Percentiles rank a stretch among this genome's conserved stretches.
Conservation (phyloP, 2,888 invertebrate genomes). For the Lasius platythorax region DNA sequence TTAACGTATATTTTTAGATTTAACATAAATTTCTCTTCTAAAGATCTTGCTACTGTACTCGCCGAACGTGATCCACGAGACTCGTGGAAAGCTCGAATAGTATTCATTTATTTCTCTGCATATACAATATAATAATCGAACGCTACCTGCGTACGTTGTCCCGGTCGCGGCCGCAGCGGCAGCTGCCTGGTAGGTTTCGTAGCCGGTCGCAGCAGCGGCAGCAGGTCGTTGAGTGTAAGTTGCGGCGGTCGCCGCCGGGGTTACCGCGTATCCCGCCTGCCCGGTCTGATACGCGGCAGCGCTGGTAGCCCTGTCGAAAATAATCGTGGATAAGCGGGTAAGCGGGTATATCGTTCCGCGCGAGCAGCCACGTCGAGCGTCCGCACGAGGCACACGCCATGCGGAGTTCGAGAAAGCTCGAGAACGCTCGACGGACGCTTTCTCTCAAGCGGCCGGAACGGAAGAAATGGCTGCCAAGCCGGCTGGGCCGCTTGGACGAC, state of each 20-base stretch:
- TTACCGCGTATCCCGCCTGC: conserved; percentile 94
- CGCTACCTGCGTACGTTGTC: conserved; percentile 88
- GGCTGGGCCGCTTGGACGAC: conserved; percentile 76
- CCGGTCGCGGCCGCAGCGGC: conserved; percentile 93
- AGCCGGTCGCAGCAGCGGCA: conserved; percentile 92
- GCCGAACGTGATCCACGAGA: not conserved
- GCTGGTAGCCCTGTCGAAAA: conserved; percentile 88
- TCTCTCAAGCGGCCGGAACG: conserved; percentile 58
- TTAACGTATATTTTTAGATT: not conserved
- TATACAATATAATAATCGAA: not conserved
- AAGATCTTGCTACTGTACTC: not conserved
- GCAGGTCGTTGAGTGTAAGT: conserved; percentile 94
- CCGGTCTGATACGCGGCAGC: conserved; percentile 94
- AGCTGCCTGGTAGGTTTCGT: conserved; percentile 91
- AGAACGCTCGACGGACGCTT: conserved; percentile 75
- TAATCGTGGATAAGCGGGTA: conserved; percentile 28
- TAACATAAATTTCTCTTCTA: not conserved
- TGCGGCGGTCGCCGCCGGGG: conserved; percentile 93
- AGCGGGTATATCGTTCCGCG: conserved; percentile 5
- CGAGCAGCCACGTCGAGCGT: not conserved
- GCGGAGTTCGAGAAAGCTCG: not conserved
- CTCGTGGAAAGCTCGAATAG: too few species aligned
- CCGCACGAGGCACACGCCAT: not conserved
- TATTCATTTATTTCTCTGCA: too few species aligned
- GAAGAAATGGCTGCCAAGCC: conserved; percentile 82